Base-by-base conservation (phyloP, 1,140 invertebrate species). In the Whitmania pigra region DNA sequence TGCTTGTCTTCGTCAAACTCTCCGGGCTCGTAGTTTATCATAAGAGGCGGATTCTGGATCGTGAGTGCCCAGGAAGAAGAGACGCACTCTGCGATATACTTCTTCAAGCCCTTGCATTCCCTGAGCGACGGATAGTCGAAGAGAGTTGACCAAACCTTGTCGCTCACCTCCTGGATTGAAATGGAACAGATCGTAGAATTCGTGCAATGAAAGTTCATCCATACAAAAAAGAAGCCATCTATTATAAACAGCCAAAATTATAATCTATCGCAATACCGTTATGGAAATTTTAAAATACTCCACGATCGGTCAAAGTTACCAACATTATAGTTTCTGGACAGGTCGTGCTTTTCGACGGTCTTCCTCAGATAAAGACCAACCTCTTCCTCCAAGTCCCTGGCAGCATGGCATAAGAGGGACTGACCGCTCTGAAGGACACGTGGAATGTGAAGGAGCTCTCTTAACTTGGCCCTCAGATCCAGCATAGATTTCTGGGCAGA, bases 71-170 rank as follows among this genome's bases (percentile, higher is more conserved):
- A 90, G 0, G 88, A 87, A 13, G 89, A 76, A 53, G 84, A 82
- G 22, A 89, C 86, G 76, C 87, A 88, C 40, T 86, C 85, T 60
- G 83, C 77, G 7, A 88, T 85, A 77, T 89, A 90, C 55, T 84
- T 83, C 60, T 85, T 78, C 17, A 90, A 81, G 60, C 86, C 87
- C 25, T 83, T 76, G 77, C 87, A 89, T 17, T 80, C 78, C 77
- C 86, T 87, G 15, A 90, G 81, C 77, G 86, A 87, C 6, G 89
- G 89, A 78, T 89, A 90, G 79, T 90, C 89, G 77, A 88, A 89
- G 22, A 90, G 80, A 2, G 88, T 90, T 17, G 85, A 85, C 83
- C 86, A 88, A 57, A 88, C 85, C 76, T 88, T 87, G 69, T 82
- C 80, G 71, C 85, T 85, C 1, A 88, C 87, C 73, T 88, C 87